These are phyloP conservation scores for Synergus umbraculus DNA, from an alignment of 2,888 invertebrate genomes.

Conservation along the genomic window DNA sequence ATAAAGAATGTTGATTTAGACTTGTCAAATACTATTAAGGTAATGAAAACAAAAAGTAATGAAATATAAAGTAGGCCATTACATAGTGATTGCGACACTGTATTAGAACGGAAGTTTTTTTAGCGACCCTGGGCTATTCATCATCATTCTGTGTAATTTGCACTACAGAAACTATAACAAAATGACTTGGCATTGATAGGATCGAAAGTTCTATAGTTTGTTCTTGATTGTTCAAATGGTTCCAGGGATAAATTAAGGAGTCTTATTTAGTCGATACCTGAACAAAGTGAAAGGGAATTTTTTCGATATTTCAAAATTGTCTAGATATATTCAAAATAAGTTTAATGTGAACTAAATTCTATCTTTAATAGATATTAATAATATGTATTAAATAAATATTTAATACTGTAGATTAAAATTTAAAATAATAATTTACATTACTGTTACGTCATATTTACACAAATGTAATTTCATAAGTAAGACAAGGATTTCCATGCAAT, in stretches of 20 bases:
- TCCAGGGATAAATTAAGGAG: background rate
- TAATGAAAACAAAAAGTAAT: background rate
- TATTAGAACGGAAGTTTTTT: conserved; percentile 2
- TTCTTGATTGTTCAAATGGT: no score
- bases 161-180: background rate
- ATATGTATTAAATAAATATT: no score
- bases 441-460: no score
- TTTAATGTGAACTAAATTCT: no score
- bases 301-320: background rate
- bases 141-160: background rate
- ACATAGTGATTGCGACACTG: background rate
- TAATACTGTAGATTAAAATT: no score
- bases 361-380: no score
- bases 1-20: no score
- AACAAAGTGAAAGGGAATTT: background rate
- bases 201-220: background rate
- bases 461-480: background rate
- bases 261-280: no score
- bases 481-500: background rate
- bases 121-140: background rate
- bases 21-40: no score
- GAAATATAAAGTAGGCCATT: background rate
- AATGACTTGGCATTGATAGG: background rate
- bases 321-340: background rate
- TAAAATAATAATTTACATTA: no score